Base-by-base conservation (phyloP, 2,113 vertebrate species). In the Prinia subflava region DNA sequence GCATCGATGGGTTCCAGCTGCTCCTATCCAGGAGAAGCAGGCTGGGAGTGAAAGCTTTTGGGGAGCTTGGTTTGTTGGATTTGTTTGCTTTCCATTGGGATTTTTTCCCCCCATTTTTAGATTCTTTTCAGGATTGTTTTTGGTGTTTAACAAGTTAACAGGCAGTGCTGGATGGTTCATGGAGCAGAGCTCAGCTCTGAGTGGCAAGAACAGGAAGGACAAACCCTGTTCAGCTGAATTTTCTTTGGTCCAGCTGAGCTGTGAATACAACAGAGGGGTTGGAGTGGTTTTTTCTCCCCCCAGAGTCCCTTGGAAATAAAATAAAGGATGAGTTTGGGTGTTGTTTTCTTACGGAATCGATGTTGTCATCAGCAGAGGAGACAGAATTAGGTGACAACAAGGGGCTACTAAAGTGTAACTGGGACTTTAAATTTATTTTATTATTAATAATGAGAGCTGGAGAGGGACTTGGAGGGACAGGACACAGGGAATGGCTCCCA, bases 1-100 rank as follows among this genome's bases (percentile, higher is more conserved):
- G 62, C 88, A 80, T 92, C 89, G 9, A 67, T 53, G 79, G 70
- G 17, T 53, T 90, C 67, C 89, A 97, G 95, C 94, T 96, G 90
- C 80, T 81, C 44, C 67, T 13, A 22, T 16, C 46, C 28, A 25
- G 46, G 65, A 78, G 78, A 6, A 50, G 28, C 49, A 75, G 52
- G 11, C 41, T 44, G 82, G 10, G 10, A 46, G 27, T 11, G 35
- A 41, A 79, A 95, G 33, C 42, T 56, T 15, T 83, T 57, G 42
- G 27, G 16, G 27, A 82, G 22, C 44, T 47, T n/a, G 16, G 2
- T 13, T 63, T 42, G 4, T 37, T 41, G 18, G 10, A 18, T 77
- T 44, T 63, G 7, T 68, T 88, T 55, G 4, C 46, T 75, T 78
- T 52, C 21, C 10, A 8, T 15, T 60, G 9, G 28, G 19, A 3